Percentiles rank a stretch among this genome's conserved stretches.
phyloP scores from a whole-genome alignment of 1,140 invertebrate species.

The Conus ventricosus region DNA sequence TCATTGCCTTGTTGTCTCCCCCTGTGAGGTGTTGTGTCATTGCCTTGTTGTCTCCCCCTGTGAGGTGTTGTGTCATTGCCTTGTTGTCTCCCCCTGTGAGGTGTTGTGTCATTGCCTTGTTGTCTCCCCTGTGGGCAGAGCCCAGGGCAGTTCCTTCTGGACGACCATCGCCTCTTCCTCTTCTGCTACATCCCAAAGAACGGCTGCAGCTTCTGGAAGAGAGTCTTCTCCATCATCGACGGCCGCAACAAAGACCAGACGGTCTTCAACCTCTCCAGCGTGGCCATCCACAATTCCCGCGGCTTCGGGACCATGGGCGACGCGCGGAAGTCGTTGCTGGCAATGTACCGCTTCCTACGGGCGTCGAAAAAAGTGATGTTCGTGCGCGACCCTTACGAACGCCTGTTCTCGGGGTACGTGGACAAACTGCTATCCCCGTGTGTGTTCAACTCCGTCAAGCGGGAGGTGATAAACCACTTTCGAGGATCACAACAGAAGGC shows the following conservation, averaged over 20 bases:
- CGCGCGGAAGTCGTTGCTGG: not conserved
- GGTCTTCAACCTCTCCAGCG: constrained; percentile 32
- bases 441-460: not conserved
- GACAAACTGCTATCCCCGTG: constrained; percentile 20
- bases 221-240: constrained; percentile 8
- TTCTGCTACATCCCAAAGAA: constrained; percentile 16
- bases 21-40: too few species aligned
- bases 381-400: constrained; percentile 32
- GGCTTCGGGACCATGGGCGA: too few species aligned
- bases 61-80: too few species aligned
- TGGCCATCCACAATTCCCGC: not conserved
- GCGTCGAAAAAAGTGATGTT: constrained; percentile 21
- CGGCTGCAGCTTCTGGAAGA: constrained; percentile 34
- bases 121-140: too few species aligned
- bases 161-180: not conserved
- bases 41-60: too few species aligned
- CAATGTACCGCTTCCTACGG: not conserved
- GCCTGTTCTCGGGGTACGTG: constrained; percentile 25
- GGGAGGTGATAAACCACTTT: not conserved
- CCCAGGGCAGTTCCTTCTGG: not conserved
- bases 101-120: too few species aligned
- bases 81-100: too few species aligned
- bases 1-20: too few species aligned
- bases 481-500: not conserved
- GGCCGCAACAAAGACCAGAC: not conserved